These are phyloP conservation scores for Perccottus glenii DNA, from an alignment of 2,113 vertebrate species.

Conservation along the genomic window DNA sequence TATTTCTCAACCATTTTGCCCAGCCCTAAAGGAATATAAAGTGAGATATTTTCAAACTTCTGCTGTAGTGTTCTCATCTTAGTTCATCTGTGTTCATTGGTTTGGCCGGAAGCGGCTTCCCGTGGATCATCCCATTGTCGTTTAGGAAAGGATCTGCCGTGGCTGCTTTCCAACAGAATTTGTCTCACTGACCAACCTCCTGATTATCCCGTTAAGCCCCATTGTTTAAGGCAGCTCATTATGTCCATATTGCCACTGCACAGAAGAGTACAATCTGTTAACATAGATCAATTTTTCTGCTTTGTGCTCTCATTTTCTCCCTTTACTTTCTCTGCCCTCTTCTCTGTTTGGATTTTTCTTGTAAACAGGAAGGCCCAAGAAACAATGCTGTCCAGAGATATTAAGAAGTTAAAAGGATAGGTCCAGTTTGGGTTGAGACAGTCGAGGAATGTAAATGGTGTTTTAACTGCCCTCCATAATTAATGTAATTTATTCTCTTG, in stretches of 20 bases:
- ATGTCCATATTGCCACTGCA: slow-evolving; percentile 15
- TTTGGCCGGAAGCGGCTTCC: background rate
- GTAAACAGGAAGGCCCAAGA: slow-evolving; percentile 75
- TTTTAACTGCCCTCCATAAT: slow-evolving; percentile 47
- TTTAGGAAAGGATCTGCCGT: slow-evolving; percentile 14
- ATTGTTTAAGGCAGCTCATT: slow-evolving; percentile 28
- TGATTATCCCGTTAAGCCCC: slow-evolving; percentile 31
- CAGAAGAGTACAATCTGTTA: slow-evolving; percentile 12
- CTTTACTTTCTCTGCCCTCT: background rate
- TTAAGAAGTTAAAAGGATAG: background rate
- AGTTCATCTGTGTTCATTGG: background rate
- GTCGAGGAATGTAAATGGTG: slow-evolving; percentile 61
- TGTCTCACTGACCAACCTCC: slow-evolving; percentile 6
- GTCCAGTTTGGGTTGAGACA: slow-evolving; percentile 20
- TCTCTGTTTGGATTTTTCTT: slow-evolving; percentile 48
- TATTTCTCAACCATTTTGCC: too few relatives aligned
- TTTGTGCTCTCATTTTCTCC: background rate
- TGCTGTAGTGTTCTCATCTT: background rate
- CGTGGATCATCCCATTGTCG: slow-evolving; percentile 3
- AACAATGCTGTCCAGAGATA: slow-evolving; percentile 64
- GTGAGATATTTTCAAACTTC: too few relatives aligned
- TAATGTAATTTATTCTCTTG: slow-evolving; percentile 50
- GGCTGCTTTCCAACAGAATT: slow-evolving; percentile 13
- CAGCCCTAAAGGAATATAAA: too few relatives aligned
- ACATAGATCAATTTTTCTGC: background rate